Percentiles rank a stretch among this genome's conserved stretches.
Evolutionary conservation across 2,797 vertebrate genomes (phyloP).

Genomic region (Hapalemur alaotrensis): DNA sequence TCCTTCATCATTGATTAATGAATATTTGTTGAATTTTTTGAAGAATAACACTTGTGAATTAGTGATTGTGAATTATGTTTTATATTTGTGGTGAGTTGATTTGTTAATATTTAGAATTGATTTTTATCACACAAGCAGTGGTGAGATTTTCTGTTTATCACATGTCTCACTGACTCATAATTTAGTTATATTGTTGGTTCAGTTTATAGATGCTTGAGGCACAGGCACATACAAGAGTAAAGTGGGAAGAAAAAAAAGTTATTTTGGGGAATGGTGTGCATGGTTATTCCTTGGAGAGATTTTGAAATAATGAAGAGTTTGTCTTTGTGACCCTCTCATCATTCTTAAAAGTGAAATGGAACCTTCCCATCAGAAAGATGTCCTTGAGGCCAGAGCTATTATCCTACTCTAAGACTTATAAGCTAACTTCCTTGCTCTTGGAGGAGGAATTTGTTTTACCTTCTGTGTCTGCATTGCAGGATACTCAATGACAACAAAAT

Average conservation of each 20-base stretch:
- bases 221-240: not conserved
- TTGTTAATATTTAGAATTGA: slow-evolving; percentile 24
- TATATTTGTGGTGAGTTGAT: not conserved
- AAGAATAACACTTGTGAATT: not conserved
- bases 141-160: not conserved
- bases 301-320: slow-evolving; percentile 6
- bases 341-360: slow-evolving; percentile 17
- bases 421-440: not conserved
- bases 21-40: slow-evolving; percentile 10
- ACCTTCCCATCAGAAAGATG: not conserved
- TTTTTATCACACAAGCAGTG: slow-evolving; percentile 26
- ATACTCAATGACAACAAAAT: not conserved
- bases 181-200: not conserved
- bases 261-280: not conserved
- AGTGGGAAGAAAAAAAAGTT: not conserved
- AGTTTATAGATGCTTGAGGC: not conserved
- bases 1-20: not conserved
- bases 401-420: not conserved
- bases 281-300: not conserved
- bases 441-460: not conserved
- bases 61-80: not conserved
- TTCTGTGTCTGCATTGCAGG: not conserved
- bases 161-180: not conserved
- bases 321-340: not conserved
- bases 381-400: not conserved